Evolutionary conservation across 2,797 vertebrate genomes (phyloP).

Genomic region (Lithobates pipiens): DNA sequence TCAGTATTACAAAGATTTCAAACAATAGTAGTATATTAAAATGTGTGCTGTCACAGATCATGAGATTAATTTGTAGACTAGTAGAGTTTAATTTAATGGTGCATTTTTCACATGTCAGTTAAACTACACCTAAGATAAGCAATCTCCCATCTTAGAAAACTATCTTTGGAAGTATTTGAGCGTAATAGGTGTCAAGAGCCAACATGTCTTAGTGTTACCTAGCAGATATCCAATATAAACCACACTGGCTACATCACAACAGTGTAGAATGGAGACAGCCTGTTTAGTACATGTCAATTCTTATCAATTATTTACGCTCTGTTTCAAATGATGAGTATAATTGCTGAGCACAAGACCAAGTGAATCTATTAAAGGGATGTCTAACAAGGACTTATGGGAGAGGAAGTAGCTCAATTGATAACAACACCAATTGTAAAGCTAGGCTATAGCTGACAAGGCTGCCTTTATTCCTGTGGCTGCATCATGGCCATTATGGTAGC

Average conservation of each 20-base stretch:
- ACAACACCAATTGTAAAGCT: slow-evolving; percentile 36
- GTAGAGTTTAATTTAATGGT: background rate
- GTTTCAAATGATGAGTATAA: slow-evolving; percentile 55
- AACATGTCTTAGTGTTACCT: slow-evolving; percentile 41
- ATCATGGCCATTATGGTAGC: background rate
- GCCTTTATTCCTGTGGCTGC: background rate
- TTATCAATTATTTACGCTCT: slow-evolving; percentile 58
- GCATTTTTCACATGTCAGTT: background rate
- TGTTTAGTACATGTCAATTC: slow-evolving; percentile 58
- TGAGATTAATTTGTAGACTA: background rate
- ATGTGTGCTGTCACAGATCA: background rate
- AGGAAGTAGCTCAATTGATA: slow-evolving; percentile 45
- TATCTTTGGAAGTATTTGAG: slow-evolving; percentile 3
- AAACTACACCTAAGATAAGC: slow-evolving; percentile 6
- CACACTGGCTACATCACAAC: slow-evolving; percentile 44
- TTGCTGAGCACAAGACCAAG: slow-evolving; percentile 49
- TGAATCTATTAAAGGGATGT: slow-evolving; percentile 37
- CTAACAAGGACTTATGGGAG: slow-evolving; percentile 46
- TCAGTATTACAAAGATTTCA: background rate
- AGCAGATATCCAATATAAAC: slow-evolving; percentile 39
- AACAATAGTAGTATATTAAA: background rate
- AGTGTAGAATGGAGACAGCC: slow-evolving; percentile 46
- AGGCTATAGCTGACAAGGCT: slow-evolving; percentile 6
- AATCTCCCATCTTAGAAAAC: slow-evolving; percentile 6
- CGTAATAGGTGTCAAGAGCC: slow-evolving; percentile 40